Percentiles rank a stretch among this genome's conserved stretches.
Evolutionary conservation across 2,113 vertebrate genomes (phyloP).

Genomic region (Muntiacus muntjak): DNA sequence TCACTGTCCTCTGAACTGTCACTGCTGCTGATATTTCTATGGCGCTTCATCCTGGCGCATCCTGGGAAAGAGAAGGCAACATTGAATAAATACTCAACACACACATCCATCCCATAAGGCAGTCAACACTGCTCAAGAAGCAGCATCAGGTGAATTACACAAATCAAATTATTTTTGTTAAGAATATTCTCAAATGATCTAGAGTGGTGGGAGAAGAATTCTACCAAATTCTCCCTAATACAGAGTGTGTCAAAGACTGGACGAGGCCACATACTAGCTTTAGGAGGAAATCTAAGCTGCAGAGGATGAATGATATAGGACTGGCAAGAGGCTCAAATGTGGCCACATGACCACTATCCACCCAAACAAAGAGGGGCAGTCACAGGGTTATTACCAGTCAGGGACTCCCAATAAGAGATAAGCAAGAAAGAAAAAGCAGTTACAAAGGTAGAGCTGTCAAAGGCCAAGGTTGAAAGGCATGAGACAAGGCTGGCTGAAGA

Average conservation of each 20-base stretch:
- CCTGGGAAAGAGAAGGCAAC: slow-evolving; percentile 81
- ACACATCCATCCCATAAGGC: slow-evolving; percentile 33
- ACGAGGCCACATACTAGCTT: not conserved
- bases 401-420: not conserved
- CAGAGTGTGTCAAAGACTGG: not conserved
- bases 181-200: slow-evolving; percentile 44
- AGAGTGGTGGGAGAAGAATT: slow-evolving; percentile 16
- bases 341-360: not conserved
- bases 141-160: not conserved
- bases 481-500: not conserved
- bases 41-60: slow-evolving; percentile 98
- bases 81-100: slow-evolving; percentile 58
- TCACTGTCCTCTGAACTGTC: slow-evolving; percentile 99
- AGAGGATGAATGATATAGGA: not conserved
- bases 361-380: not conserved
- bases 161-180: slow-evolving; percentile 50
- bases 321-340: not conserved
- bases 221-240: not conserved
- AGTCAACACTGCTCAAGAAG: slow-evolving; percentile 44
- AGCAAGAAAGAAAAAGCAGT: slow-evolving; percentile 11
- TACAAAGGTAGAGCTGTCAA: not conserved
- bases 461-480: slow-evolving; percentile 17
- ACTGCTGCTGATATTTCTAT: slow-evolving; percentile 94
- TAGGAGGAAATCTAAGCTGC: not conserved
- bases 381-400: not conserved